Conservation (phyloP, 2,113 vertebrate genomes). For the Tragelaphus strepsiceros region DNA sequence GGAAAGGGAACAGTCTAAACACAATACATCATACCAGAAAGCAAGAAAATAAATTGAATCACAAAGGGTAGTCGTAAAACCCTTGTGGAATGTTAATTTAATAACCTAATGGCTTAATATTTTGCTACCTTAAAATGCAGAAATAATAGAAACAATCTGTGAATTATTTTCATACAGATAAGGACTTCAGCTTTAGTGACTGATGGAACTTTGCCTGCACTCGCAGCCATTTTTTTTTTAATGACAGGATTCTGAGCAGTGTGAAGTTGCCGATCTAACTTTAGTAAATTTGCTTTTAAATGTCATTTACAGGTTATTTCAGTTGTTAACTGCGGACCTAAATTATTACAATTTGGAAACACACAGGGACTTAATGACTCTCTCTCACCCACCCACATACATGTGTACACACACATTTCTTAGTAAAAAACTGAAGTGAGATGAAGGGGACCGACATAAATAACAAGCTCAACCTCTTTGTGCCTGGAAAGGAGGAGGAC, state of each 20-base stretch:
- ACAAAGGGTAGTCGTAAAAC: not conserved
- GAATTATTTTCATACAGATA: constrained; percentile 35
- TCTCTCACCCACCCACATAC: not conserved
- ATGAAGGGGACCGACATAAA: not conserved
- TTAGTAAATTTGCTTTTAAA: constrained; percentile 7
- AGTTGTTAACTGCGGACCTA: not conserved
- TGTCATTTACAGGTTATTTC: constrained; percentile 44
- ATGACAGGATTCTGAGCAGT: not conserved
- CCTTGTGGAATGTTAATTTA: not conserved
- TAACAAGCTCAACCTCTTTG: not conserved
- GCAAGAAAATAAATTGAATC: not conserved
- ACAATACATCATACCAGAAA: not conserved
- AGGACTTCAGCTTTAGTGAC: not conserved
- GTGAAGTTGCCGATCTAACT: not conserved
- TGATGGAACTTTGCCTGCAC: constrained; percentile 12
- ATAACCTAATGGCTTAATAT: constrained; percentile 5
- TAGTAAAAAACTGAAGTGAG: not conserved
- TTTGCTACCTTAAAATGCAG: constrained; percentile 54
- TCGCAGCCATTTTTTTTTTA: not conserved
- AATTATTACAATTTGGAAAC: constrained; percentile 21
- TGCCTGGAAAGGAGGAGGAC: constrained; percentile 51
- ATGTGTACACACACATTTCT: not conserved
- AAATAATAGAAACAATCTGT: constrained; percentile 50
- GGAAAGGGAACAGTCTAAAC: not conserved
- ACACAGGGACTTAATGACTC: not conserved